Evolutionary conservation across 1,140 invertebrate genomes (phyloP), one percentile per base, ranked within the genome.

Genomic region (Sitobion miscanthi): DNA sequence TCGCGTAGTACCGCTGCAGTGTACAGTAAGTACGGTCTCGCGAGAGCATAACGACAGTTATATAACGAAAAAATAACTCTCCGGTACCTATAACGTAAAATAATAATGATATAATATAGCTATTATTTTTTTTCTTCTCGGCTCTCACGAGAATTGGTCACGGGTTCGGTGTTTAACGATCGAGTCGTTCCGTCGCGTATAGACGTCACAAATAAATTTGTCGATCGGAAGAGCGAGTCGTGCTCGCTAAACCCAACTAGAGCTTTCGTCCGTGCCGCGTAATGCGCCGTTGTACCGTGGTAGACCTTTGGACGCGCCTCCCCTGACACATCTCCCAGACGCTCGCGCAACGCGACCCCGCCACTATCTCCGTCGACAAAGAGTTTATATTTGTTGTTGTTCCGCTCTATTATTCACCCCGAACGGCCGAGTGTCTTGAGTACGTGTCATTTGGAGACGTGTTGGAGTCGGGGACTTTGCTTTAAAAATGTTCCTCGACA

Each of bases 371-470:
- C 62, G 57, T 30, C 57, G 0, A 62, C 57, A 4, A n/a, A 77
- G 62, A 77, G n/a, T n/a, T n/a, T 77, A 77, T 77, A n/a, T 77
- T 17, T n/a, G 62, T 77, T n/a, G 62, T 77, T 77, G 62, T 77
- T 77, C 62, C n/a, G 5, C 62, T 77, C 62, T 77, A 77, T 77
- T 77, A n/a, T 77, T 77, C 62, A 77, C 30, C 62, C 30, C 30
- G 25, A 0, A 3, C 30, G 62, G 62, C 17, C 62, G n/a, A 77
- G 62, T 35, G n/a, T n/a, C 62, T 77, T n/a, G 62, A 77, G n/a
- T 77, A 77, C 62, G 30, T 77, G 62, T 77, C 62, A n/a, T n/a
- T 77, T 77, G 62, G n/a, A n/a, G 62, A 77, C 30, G 62, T n/a
- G 62, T 77, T 4, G 62, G 30, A 77, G 62, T 77, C n/a, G 14